These are phyloP conservation scores for Danio albolineatus DNA, from an alignment of 2,797 vertebrate genomes.

Conservation along the genomic window DNA sequence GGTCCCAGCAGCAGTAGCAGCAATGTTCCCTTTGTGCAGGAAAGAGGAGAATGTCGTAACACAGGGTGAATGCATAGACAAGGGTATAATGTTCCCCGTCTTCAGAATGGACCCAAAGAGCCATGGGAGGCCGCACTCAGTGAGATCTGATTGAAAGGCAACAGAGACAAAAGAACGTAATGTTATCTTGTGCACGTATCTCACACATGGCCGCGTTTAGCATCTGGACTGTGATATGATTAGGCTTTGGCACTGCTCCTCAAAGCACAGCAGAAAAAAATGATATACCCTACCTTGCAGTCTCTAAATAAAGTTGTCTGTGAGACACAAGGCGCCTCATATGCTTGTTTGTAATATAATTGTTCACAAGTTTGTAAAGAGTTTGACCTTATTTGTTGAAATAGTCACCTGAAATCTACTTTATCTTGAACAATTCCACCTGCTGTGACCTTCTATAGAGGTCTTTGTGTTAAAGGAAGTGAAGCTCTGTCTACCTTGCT, in stretches of 20 bases:
- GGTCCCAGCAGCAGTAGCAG: conserved; percentile 51
- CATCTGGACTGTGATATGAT: conserved; percentile 72
- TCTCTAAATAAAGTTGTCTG: conserved; percentile 49
- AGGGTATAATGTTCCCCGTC: conserved; percentile 65
- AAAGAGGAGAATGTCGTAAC: conserved; percentile 54
- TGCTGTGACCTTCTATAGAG: conserved; percentile 2
- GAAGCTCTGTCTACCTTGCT: conserved; percentile 14
- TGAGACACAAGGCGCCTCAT: conserved; percentile 33
- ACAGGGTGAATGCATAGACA: conserved; percentile 51
- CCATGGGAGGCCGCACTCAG: conserved; percentile 67
- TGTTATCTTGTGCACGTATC: conserved; percentile 71
- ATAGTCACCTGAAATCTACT: conserved; percentile 25
- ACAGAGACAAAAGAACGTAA: conserved; percentile 75
- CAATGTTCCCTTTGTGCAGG: conserved; percentile 53
- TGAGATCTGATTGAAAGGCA: conserved; percentile 73
- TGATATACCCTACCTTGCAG: conserved; percentile 23
- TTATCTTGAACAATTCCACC: conserved; percentile 3
- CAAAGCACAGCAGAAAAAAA: conserved; percentile 50
- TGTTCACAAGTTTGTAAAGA: conserved; percentile 46
- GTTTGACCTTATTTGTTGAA: conserved; percentile 21
- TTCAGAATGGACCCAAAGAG: conserved; percentile 58
- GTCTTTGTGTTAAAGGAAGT: conserved; percentile 18
- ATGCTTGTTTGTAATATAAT: conserved; percentile 45
- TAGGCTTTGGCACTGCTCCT: conserved; percentile 61
- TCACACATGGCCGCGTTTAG: conserved; percentile 66